Conservation (phyloP, 2,888 invertebrate genomes). For the Acrobasis suavella region DNA sequence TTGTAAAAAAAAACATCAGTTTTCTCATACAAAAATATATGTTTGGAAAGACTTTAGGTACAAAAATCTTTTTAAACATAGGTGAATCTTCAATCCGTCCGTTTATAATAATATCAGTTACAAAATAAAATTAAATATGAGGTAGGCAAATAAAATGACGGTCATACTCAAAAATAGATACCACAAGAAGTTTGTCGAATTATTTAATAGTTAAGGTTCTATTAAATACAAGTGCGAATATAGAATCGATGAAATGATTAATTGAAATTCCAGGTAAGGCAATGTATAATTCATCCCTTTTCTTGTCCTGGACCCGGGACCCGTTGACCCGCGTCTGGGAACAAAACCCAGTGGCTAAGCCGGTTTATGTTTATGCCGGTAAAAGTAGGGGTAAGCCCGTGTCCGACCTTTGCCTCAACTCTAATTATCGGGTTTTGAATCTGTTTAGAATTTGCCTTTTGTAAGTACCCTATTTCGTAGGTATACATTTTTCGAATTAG, state of each 20-base stretch:
- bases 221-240: background rate
- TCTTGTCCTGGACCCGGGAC: background rate
- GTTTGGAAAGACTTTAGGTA: too few species aligned
- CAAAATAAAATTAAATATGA: too few species aligned
- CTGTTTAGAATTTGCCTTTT: background rate
- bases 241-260: background rate
- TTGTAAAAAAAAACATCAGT: too few species aligned
- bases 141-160: too few species aligned
- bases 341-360: conserved; percentile 3
- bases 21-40: too few species aligned
- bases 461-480: background rate
- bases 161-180: too few species aligned
- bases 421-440: background rate
- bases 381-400: background rate
- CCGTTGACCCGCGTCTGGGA: background rate
- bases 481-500: background rate
- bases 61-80: too few species aligned
- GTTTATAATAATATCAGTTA: too few species aligned
- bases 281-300: background rate
- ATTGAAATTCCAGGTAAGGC: background rate
- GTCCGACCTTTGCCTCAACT: background rate
- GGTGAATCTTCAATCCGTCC: too few species aligned
- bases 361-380: conserved; percentile 3
- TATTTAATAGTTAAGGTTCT: background rate
- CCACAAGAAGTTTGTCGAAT: too few species aligned